Evolutionary conservation across 2,888 invertebrate species (phyloP), one percentile per base, ranked within the genome.

Genomic region (Tenthredo distinguenda): DNA sequence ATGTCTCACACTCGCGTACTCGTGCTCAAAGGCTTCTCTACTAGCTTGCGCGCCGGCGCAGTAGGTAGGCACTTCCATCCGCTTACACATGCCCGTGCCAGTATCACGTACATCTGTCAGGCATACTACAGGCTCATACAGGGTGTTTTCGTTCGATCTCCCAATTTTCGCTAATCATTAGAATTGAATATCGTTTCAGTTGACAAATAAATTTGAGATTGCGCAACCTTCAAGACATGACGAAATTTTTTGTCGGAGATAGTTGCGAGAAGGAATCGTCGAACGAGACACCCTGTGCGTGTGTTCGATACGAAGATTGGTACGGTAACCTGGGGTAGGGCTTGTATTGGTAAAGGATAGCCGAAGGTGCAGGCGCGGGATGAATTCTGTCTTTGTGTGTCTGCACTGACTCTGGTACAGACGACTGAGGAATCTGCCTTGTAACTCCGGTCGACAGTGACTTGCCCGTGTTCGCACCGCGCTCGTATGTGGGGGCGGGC

Each of bases 381-480:
- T 81, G 81, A 65, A 62, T 81, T 81, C 81, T 81, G 43, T 65
- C 81, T 81, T 83, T 83, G 65, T 68, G 62, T 50, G 43, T 26
- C 21, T 47, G 55, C 34, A 9, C 68, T 68, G 83, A 83, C 83
- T 83, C 50, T 83, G 68, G 83, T 58, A 62, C 37, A 68, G 40
- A 62, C 83, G 83, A 83, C 62, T 47, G 68, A 83, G 83, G 83
- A 83, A 83, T 83, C 68, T 83, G 83, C 83, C 34, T 83, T 68
- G 83, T 83, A 83, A 83, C 68, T n/a, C 10, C 50, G 71, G 83
- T 71, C 68, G 71, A 71, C 83, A 68, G 83, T 83, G 83, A 83
- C 83, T 83, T 68, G 83, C 71, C 71, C 83, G 83, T 83, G 83
- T 83, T 83, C 83, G 83, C 83, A 71, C 83, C 47, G 83, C 68